These are phyloP conservation scores for Cossypha heuglini DNA, from an alignment of 2,797 vertebrate species.

Conservation along the genomic window DNA sequence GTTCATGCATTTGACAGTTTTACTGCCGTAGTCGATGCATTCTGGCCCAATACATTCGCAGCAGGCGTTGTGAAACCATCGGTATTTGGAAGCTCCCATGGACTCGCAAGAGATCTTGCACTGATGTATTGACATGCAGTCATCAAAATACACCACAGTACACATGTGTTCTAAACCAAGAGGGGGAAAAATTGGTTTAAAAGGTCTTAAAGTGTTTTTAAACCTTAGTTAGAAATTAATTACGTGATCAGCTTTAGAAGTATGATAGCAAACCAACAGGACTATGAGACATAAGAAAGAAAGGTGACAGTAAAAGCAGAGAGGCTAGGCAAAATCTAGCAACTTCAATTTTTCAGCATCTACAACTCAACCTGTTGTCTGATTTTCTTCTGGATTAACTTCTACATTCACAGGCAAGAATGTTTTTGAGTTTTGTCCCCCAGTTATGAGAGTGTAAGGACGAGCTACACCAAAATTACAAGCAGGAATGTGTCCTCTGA, in stretches of 20 bases:
- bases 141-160: constrained; percentile 98
- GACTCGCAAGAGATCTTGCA: constrained; percentile 98
- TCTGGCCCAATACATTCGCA: constrained; percentile 97
- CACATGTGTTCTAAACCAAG: constrained; percentile 88
- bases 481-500: not conserved
- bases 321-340: not conserved
- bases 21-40: constrained; percentile 97
- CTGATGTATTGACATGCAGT: constrained; percentile 97
- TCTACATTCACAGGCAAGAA: not conserved
- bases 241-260: not conserved
- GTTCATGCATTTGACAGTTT: constrained; percentile 95
- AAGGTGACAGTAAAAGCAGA: not conserved
- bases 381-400: not conserved
- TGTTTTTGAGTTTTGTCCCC: not conserved
- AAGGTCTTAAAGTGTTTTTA: not conserved
- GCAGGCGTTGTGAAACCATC: constrained; percentile 99
- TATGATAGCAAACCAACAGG: not conserved
- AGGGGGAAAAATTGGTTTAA: not conserved
- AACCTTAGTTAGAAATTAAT: not conserved
- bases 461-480: not conserved
- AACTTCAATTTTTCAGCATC: not conserved
- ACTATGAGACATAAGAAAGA: not conserved
- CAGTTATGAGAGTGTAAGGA: not conserved
- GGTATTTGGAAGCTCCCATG: constrained; percentile 98
- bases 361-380: not conserved